Conservation (phyloP, 1,140 invertebrate genomes). For the Bombus impatiens region DNA sequence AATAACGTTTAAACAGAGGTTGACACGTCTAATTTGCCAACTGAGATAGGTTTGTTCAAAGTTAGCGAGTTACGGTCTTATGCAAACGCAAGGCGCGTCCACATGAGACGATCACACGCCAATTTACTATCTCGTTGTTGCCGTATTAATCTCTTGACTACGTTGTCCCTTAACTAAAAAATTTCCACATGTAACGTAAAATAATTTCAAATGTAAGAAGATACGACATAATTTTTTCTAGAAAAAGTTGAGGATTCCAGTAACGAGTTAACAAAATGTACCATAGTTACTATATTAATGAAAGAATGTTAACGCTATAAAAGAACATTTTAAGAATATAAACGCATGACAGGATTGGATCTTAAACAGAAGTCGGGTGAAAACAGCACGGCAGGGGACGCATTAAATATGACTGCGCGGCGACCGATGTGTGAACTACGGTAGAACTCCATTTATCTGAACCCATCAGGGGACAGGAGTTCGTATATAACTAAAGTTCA, state of each 20-base stretch:
- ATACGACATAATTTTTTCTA: too few species aligned
- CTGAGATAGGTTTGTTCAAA: conserved; percentile 11
- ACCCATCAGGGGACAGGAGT: not conserved
- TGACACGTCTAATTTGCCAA: conserved; percentile 12
- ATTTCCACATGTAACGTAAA: too few species aligned
- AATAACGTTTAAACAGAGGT: not conserved
- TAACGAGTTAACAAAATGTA: not conserved
- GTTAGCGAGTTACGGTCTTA: conserved; percentile 12
- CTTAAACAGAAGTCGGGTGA: too few species aligned
- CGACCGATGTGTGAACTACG: not conserved
- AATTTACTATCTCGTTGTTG: not conserved
- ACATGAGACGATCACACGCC: not conserved
- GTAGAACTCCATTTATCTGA: not conserved
- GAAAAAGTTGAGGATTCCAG: not conserved
- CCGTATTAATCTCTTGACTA: too few species aligned
- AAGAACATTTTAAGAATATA: not conserved
- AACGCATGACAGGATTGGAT: not conserved
- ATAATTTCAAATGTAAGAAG: too few species aligned
- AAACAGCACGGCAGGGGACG: not conserved
- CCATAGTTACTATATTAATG: too few species aligned
- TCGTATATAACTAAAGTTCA: not conserved
- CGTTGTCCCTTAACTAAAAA: too few species aligned
- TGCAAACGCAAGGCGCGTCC: not conserved
- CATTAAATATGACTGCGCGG: not conserved
- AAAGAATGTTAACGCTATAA: too few species aligned